Base-by-base conservation (phyloP, 1,140 invertebrate genomes). In the Drosophila burlai region DNA sequence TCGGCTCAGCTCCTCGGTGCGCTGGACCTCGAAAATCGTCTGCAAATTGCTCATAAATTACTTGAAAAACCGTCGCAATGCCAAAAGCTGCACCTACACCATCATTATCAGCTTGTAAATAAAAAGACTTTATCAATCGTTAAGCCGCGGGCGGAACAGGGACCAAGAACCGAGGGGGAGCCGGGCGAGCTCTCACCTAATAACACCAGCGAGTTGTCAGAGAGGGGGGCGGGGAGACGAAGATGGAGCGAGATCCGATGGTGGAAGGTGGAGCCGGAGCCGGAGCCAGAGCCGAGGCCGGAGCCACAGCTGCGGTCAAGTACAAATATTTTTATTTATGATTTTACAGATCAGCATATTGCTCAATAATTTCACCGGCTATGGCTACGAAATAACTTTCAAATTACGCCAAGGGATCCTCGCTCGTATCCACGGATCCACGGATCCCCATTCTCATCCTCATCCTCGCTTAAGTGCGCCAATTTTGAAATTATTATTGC, bases 261-360 rank as follows among this genome's bases (percentile, higher is more conserved):
- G 24, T 49, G 29, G 45, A 61, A 73, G 69, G 66, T 72, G 69
- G 67, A 60, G 26, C 29, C 52, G 24, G 45, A 46, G 42, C 4
- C 9, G 10, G n/a, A 18, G n/a, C 4, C n/a, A 4, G 5, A 45
- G 40, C 7, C 1, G 18, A 45, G 45, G 18, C 5, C 13, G 45
- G 31, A 24, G 31, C 59, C 59, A 21, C 29, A 42, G 72, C 38
- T 49, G 45, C 47, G 64, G 55, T 66, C 84, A 90, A 84, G 82
- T 86, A 81, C 85, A 89, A 89, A 89, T 89, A 89, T 89, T 89
- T 89, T 90, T 89, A 89, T 89, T 89, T 89, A 89, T 89, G 85
- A 90, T 89, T 89, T 89, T 89, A 89, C 85, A 89, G 85, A 89
- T 89, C 85, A 89, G 85, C 85, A 89, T 89, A 89, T 89, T 90